Evolutionary conservation across 2,797 vertebrate genomes (phyloP), one percentile per base, ranked within the genome.

Genomic region (Gastrophryne carolinensis): DNA sequence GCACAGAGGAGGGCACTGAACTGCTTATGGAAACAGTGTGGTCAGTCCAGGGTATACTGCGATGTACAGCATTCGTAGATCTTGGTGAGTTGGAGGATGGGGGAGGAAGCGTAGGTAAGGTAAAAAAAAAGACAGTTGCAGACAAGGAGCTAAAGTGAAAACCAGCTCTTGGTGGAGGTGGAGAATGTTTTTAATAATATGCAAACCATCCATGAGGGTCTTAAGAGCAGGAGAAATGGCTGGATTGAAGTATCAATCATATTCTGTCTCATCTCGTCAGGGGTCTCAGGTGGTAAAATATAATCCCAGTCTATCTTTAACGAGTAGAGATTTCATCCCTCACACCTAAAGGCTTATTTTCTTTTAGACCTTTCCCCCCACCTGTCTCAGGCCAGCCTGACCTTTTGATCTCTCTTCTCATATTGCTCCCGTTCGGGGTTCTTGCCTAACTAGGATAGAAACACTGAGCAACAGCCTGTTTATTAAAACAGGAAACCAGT

Each of bases 361-460:
- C 26, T 35, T 30, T 10, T 24, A 30, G 34, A 27, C 5, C 15
- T 3, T 30, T 10, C 32, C 37, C 50, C 26, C 21, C 35, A 6
- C 13, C 10, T 30, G 41, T 50, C 2, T 29, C 9, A n/a, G 17
- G 52, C 41, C n/a, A 17, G 15, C 6, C 23, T 81, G 81, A 79
- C 80, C 78, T 81, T 81, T 76, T 56, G 11, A 41, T 37, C 68
- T 53, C 35, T n/a, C 69, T 19, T 81, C 75, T 82, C 80, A 68
- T 10, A 56, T 79, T 82, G 68, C 80, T 80, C 72, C 68, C 65
- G 47, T 80, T 81, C 68, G 11, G 50, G 78, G 80, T 73, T 73
- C 56, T 79, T 56, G 37, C 75, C 78, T 82, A 82, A 68, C 80
- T 76, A 78, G 78, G 78, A 49, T 71, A 76, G 63, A 5, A 23